Evolutionary conservation across 2,888 invertebrate species (phyloP).

Genomic region (Andrena marginata): DNA sequence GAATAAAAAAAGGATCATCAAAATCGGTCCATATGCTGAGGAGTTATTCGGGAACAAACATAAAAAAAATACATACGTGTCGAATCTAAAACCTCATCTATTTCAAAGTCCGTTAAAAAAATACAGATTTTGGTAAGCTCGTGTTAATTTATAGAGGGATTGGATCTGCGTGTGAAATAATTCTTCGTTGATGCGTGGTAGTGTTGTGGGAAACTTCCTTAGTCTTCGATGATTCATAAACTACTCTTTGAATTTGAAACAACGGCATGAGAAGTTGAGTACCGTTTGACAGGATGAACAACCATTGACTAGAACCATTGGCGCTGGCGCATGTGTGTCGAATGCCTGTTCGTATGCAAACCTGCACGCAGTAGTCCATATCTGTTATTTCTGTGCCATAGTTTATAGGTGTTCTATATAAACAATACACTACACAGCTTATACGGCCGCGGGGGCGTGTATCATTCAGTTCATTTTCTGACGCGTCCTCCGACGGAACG

Average conservation of each 20-base stretch:
- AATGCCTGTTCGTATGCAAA: conserved; percentile 44
- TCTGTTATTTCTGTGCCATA: conserved; percentile 62
- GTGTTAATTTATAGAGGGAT: no score
- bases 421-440: conserved; percentile 57
- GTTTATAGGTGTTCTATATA: conserved; percentile 57
- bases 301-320: conserved; percentile 10
- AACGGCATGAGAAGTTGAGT: conserved; percentile 38
- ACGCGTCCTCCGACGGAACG: conserved; percentile 38
- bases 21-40: no score
- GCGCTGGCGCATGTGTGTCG: conserved; percentile 42
- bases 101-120: no score
- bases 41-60: no score
- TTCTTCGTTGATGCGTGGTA: no score
- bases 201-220: no score
- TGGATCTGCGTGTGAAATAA: no score
- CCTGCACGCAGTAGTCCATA: conserved; percentile 40
- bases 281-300: conserved; percentile 23
- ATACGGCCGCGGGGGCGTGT: conserved; percentile 8
- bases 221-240: no score
- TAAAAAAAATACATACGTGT: no score
- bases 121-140: no score
- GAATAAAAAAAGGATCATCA: no score
- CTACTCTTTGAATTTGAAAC: not conserved
- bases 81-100: no score
- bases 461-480: conserved; percentile 54